These are phyloP conservation scores for Chloroceryle amazona DNA, from an alignment of 2,797 vertebrate genomes.

Conservation along the genomic window DNA sequence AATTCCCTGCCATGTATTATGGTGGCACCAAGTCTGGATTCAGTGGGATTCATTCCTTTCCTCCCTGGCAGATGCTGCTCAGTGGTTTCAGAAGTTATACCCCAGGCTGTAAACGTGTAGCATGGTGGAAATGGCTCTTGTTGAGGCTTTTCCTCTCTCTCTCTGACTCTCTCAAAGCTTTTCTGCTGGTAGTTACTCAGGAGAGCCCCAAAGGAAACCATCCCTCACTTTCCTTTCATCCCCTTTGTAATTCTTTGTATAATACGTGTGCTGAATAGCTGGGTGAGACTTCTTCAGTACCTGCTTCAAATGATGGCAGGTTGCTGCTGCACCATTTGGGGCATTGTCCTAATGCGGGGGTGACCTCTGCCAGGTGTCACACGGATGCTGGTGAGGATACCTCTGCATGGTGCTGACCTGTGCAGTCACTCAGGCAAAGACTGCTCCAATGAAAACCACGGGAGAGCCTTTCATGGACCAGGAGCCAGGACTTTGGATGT, in stretches of 20 bases:
- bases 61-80: background rate
- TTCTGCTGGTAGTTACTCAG: slow-evolving; percentile 1
- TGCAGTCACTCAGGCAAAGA: background rate
- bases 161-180: background rate
- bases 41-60: background rate
- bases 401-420: background rate
- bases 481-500: background rate
- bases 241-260: background rate
- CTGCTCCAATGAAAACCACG: background rate
- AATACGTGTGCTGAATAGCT: slow-evolving; percentile 6
- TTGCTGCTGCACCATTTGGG: background rate
- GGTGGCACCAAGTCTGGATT: background rate
- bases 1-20: background rate
- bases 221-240: slow-evolving; percentile 19
- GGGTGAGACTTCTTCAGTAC: background rate
- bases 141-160: background rate
- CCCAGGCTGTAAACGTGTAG: background rate
- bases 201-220: background rate
- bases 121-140: background rate
- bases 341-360: background rate
- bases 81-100: background rate
- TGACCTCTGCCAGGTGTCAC: background rate
- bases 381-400: background rate
- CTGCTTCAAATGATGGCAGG: background rate
- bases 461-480: background rate